Evolutionary conservation across 2,888 invertebrate genomes (phyloP).

Genomic region (Colostygia pectinataria): DNA sequence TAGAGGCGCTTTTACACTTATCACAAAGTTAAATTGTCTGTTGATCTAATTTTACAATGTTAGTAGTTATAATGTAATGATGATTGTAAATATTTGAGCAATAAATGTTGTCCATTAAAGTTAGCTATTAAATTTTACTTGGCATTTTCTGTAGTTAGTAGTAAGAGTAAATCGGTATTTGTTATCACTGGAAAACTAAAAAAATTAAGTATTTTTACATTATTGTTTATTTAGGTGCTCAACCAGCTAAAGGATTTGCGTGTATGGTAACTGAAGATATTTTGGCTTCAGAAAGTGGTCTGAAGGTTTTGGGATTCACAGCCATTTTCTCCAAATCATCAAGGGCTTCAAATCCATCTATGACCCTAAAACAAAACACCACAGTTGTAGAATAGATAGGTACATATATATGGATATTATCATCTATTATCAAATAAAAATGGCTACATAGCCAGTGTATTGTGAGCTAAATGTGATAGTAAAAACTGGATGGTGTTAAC

Average conservation of each 20-base stretch:
- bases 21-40: slow-evolving; percentile 15
- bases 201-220: no score
- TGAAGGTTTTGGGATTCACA: slow-evolving; percentile 96
- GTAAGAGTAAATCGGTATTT: no score
- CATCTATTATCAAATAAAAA: no score
- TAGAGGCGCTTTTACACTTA: neutral
- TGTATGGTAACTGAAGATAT: slow-evolving; percentile 97
- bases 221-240: slow-evolving; percentile 16
- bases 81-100: slow-evolving; percentile 35
- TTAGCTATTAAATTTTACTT: no score
- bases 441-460: no score
- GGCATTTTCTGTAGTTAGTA: no score
- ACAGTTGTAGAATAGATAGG: no score
- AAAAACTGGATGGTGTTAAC: no score
- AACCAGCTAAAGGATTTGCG: slow-evolving; percentile 97
- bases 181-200: no score
- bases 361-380: slow-evolving; percentile 87
- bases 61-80: slow-evolving; percentile 13
- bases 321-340: slow-evolving; percentile 97
- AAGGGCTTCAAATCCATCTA: slow-evolving; percentile 97
- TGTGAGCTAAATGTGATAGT: no score
- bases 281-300: slow-evolving; percentile 92
- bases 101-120: slow-evolving; percentile 37
- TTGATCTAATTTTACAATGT: slow-evolving; percentile 22
- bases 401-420: slow-evolving; percentile 9